phyloP scores from a whole-genome alignment of 2,888 invertebrate genomes.

The Iphiclides podalirius region DNA sequence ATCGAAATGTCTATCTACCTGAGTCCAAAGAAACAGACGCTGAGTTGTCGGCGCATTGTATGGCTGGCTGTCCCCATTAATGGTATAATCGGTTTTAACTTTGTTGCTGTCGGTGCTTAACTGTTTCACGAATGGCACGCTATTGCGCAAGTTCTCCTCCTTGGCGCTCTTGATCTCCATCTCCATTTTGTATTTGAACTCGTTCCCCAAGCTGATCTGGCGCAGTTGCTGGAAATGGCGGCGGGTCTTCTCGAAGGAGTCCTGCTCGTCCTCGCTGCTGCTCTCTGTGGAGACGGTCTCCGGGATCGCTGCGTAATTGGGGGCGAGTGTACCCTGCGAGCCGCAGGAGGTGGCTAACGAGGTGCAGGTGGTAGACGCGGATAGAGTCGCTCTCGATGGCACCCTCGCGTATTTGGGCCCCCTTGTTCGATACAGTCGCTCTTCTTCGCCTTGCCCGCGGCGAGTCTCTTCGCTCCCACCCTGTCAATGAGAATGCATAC shows the following conservation, averaged over 20 bases:
- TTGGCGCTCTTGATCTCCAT: conserved; percentile 83
- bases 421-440: conserved; percentile 59
- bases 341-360: conserved; percentile 79
- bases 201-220: conserved; percentile 82
- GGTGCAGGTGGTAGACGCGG: conserved; percentile 81
- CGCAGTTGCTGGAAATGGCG: conserved; percentile 82
- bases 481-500: conserved; percentile 46
- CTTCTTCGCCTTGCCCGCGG: conserved; percentile 69
- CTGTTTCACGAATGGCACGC: conserved; percentile 82
- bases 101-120: conserved; percentile 80
- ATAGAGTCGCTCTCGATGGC: conserved; percentile 74
- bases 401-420: conserved; percentile 74
- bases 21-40: conserved; percentile 68
- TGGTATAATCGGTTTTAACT: conserved; percentile 70
- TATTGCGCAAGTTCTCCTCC: conserved; percentile 80
- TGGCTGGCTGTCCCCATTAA: conserved; percentile 63
- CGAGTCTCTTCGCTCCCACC: conserved; percentile 67
- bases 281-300: conserved; percentile 68
- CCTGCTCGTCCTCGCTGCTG: conserved; percentile 74
- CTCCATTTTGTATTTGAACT: conserved; percentile 82
- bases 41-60: conserved; percentile 80
- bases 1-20: too few relatives aligned
- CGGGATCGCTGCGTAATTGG: conserved; percentile 67
- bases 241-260: conserved; percentile 78
- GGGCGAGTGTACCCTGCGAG: conserved; percentile 67